Conservation (phyloP, 2,797 vertebrate genomes). For the Poecile montanus region DNA sequence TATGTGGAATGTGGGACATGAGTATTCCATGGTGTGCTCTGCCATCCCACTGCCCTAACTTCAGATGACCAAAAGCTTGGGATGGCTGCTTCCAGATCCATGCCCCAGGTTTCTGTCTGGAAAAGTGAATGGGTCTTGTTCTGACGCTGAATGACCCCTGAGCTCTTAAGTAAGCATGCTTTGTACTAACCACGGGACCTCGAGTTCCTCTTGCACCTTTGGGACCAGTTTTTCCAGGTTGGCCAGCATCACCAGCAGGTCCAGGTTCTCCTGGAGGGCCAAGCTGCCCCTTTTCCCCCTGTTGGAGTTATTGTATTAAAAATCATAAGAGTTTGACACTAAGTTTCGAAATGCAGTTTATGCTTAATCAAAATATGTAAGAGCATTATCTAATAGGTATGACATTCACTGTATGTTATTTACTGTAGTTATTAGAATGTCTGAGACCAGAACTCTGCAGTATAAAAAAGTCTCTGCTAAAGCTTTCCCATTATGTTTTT, state of each 20-base stretch:
- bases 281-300: slow-evolving; percentile 89
- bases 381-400: neutral
- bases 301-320: slow-evolving; percentile 30
- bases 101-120: neutral
- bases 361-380: neutral
- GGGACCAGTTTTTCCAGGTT: slow-evolving; percentile 82
- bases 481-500: neutral
- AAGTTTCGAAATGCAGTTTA: neutral
- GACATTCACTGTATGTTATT: neutral
- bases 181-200: slow-evolving; percentile 83
- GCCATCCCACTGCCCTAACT: neutral
- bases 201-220: slow-evolving; percentile 94
- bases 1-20: neutral
- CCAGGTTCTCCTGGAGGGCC: slow-evolving; percentile 88
- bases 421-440: neutral
- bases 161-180: slow-evolving; percentile 15
- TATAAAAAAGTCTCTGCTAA: neutral
- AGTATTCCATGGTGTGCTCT: neutral
- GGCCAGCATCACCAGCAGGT: slow-evolving; percentile 81
- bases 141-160: neutral
- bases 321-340: neutral
- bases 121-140: neutral
- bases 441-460: neutral
- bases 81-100: neutral
- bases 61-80: neutral